Conservation (phyloP, 2,113 vertebrate species). For the Rousettus leschenaultii region DNA sequence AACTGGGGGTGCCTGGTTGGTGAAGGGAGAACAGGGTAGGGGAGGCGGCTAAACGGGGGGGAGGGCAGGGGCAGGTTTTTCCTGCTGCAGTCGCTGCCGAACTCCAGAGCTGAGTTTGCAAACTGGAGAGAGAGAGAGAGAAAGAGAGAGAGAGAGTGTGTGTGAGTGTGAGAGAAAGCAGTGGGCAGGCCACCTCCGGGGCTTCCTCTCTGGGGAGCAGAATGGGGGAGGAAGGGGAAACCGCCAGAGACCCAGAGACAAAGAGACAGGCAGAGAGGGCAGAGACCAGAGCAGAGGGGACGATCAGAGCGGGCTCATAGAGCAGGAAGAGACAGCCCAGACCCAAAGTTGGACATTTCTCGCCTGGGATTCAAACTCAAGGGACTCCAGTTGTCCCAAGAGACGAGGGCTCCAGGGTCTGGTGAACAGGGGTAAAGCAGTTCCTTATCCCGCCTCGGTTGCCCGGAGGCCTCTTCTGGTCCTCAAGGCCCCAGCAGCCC, state of each 20-base stretch:
- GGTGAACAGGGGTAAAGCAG: not conserved
- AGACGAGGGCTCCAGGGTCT: not conserved
- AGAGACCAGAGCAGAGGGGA: not conserved
- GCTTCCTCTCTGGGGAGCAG: constrained; percentile 72
- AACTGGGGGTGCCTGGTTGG: constrained; percentile 48
- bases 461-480: not conserved
- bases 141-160: not conserved
- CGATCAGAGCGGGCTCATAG: not conserved
- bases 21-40: constrained; percentile 28
- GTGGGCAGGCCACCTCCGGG: constrained; percentile 62
- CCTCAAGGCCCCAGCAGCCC: not conserved
- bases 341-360: constrained; percentile 39
- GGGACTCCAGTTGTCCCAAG: not conserved
- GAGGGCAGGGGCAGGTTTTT: constrained; percentile 68
- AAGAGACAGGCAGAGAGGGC: constrained; percentile 37
- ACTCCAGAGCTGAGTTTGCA: constrained; percentile 75
- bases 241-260: constrained; percentile 60
- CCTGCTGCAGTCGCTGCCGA: constrained; percentile 63
- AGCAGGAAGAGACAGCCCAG: constrained; percentile 25
- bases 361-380: not conserved
- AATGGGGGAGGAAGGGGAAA: constrained; percentile 63
- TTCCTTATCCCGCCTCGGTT: not conserved
- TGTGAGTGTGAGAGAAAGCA: not conserved
- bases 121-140: constrained; percentile 53
- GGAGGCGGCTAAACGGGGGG: not conserved